phyloP scores from a whole-genome alignment of 2,113 vertebrate species.

The Bos indicus region DNA sequence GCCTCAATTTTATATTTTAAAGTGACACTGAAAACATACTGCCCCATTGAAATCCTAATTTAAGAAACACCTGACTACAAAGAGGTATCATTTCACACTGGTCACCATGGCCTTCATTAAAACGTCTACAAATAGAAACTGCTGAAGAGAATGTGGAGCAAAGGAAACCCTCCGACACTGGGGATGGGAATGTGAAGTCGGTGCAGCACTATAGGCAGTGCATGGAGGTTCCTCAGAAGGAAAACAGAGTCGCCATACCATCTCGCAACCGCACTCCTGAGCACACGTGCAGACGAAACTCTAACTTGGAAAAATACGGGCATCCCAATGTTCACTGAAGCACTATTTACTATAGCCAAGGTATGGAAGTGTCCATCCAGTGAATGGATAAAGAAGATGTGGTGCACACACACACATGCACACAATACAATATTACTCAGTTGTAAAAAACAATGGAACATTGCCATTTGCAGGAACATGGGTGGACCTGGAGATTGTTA shows the following conservation, averaged over 20 bases:
- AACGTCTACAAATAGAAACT: background rate
- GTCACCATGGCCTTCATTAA: background rate
- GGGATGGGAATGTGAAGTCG: background rate
- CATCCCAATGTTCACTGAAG: background rate
- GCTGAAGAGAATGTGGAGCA: background rate
- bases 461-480: background rate
- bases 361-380: background rate
- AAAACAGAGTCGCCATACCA: fast-evolving
- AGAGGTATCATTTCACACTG: background rate
- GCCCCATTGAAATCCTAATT: background rate
- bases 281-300: fast-evolving
- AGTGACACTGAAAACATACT: background rate
- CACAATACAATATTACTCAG: background rate
- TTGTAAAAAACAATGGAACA: fast-evolving
- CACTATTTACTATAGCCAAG: background rate
- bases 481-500: background rate
- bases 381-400: background rate
- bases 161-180: background rate
- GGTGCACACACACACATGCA: background rate
- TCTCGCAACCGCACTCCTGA: background rate
- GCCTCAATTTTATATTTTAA: background rate
- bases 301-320: background rate
- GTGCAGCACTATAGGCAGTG: background rate
- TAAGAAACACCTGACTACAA: background rate
- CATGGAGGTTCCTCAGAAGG: background rate